Conservation (phyloP, 2,888 invertebrate genomes). For the Ectemnius continuus region DNA sequence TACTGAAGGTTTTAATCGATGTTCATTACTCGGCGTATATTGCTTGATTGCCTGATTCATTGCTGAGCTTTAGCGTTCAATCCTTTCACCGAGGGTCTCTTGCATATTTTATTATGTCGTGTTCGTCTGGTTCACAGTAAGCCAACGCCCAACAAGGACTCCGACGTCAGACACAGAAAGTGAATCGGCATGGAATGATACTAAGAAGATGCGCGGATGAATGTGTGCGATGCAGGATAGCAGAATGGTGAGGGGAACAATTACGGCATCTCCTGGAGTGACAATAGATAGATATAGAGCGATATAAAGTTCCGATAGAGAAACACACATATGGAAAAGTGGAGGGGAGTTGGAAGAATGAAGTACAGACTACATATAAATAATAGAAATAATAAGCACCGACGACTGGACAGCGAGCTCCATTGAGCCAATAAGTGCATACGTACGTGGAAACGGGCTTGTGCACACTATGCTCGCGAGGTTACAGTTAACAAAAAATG, state of each 20-base stretch:
- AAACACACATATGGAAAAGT: constrained; percentile 15
- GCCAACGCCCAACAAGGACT: constrained; percentile 76
- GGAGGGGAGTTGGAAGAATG: constrained; percentile 6
- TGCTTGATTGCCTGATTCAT: constrained; percentile 20
- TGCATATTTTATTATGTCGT: not conserved
- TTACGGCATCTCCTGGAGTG: constrained; percentile 47
- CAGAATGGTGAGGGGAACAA: constrained; percentile 37
- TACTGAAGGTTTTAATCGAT: constrained; percentile 1
- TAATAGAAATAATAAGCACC: constrained; percentile 17
- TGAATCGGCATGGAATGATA: constrained; percentile 55
- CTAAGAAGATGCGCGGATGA: constrained; percentile 43
- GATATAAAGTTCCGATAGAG: constrained; percentile 18
- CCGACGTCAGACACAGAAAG: constrained; percentile 76
- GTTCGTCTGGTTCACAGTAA: constrained; percentile 62
- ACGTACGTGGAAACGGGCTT: constrained; percentile 42
- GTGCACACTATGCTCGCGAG: constrained; percentile 36
- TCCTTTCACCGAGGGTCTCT: not conserved
- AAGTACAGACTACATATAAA: constrained; percentile 6
- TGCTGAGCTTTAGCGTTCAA: not conserved
- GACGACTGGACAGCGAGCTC: constrained; percentile 35
- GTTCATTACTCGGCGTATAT: constrained; percentile 4
- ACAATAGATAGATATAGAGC: constrained; percentile 45
- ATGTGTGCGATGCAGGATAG: constrained; percentile 54
- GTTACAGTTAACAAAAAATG: constrained; percentile 60
- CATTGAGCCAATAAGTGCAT: constrained; percentile 42